phyloP scores from a whole-genome alignment of 1,140 invertebrate genomes.

The Ctenoplectra terminalis region DNA sequence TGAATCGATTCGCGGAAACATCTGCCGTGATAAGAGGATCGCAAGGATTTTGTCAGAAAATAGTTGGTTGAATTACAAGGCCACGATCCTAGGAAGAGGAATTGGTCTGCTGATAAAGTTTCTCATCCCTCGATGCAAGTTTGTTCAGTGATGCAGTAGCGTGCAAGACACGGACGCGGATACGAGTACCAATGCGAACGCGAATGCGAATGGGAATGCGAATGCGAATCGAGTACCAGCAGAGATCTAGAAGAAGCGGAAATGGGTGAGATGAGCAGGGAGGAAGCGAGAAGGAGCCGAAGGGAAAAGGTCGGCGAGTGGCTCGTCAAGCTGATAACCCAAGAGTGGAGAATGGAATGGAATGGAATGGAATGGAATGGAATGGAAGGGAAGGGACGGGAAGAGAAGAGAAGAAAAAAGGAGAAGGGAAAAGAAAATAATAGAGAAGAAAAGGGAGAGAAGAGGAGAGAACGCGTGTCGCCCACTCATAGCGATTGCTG shows the following conservation, averaged over 20 bases:
- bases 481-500: conserved; percentile 79
- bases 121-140: conserved; percentile 14
- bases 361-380: not conserved
- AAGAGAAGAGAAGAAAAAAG: conserved; percentile 23
- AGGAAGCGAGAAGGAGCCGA: not conserved
- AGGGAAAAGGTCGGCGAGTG: conserved; percentile 39
- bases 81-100: conserved; percentile 2
- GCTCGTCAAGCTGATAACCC: conserved; percentile 75
- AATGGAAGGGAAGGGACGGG: conserved; percentile 3
- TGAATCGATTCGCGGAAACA: not conserved
- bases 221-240: not conserved
- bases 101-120: conserved; percentile 53
- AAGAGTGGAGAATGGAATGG: conserved; percentile 36
- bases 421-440: conserved; percentile 10
- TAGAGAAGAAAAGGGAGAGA: conserved; percentile 66
- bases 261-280: conserved; percentile 5
- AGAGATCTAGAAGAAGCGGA: not conserved
- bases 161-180: not conserved
- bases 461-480: conserved; percentile 77
- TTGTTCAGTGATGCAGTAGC: conserved; percentile 26
- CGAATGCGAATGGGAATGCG: no score
- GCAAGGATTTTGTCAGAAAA: no score
- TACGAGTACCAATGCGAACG: not conserved
- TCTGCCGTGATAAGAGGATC: no score
- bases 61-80: no score